phyloP scores from a whole-genome alignment of 1,140 invertebrate species.

The Mesaphorura yosii region DNA sequence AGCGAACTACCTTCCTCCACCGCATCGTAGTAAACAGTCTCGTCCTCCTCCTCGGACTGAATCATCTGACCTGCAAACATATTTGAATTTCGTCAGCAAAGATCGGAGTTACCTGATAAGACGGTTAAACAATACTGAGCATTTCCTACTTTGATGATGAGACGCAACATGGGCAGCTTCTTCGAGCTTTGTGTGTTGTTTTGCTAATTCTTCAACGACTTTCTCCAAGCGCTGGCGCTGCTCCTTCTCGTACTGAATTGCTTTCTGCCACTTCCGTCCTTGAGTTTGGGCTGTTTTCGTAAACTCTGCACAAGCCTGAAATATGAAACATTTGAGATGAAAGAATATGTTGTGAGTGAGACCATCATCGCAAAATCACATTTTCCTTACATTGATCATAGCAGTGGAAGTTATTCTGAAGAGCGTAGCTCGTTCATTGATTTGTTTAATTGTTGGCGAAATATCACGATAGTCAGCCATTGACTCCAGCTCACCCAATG shows the following conservation, averaged over 20 bases:
- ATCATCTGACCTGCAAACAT: conserved; percentile 35
- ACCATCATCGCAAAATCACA: not conserved
- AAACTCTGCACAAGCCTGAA: conserved; percentile 79
- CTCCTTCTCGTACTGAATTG: conserved; percentile 87
- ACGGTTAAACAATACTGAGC: too few species aligned
- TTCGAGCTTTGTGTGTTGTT: conserved; percentile 88
- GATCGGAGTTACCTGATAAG: too few species aligned
- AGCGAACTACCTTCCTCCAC: conserved; percentile 44
- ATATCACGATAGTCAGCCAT: conserved; percentile 44
- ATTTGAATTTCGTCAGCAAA: too few species aligned
- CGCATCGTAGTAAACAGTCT: conserved; percentile 85
- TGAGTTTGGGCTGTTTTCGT: conserved; percentile 72
- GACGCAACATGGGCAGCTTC: conserved; percentile 47
- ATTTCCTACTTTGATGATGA: too few species aligned
- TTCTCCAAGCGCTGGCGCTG: conserved; percentile 88
- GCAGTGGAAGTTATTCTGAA: conserved; percentile 88
- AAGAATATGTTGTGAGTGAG: not conserved
- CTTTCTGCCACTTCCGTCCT: conserved; percentile 76
- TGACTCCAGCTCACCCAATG: conserved; percentile 70
- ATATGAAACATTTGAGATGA: conserved; percentile 19
- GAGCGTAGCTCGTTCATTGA: conserved; percentile 78
- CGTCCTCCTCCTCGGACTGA: conserved; percentile 71
- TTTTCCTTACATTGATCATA: conserved; percentile 78
- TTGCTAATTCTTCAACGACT: conserved; percentile 91
- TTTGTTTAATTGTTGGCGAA: conserved; percentile 52